phyloP scores from a whole-genome alignment of 1,140 invertebrate genomes.

The Neodiprion fabricii region DNA sequence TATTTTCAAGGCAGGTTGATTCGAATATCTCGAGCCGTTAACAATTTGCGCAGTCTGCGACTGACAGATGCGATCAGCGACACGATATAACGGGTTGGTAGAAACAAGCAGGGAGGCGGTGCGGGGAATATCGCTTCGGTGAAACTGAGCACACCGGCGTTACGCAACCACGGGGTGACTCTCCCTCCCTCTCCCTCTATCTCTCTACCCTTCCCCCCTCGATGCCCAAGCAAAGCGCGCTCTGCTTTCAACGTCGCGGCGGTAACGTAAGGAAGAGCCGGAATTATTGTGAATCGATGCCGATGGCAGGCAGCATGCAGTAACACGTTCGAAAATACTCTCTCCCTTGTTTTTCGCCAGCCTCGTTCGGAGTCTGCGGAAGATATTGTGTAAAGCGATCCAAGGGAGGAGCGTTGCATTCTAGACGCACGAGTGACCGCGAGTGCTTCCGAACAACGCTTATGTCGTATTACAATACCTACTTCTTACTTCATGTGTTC shows the following conservation, averaged over 20 bases:
- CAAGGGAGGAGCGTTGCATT: not conserved
- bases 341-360: not conserved
- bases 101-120: not conserved
- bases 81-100: not conserved
- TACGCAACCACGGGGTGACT: not conserved
- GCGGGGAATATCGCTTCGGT: not conserved
- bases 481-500: too few species aligned
- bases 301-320: not conserved
- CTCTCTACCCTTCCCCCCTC: not conserved
- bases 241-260: too few species aligned
- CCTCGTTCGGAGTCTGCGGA: not conserved
- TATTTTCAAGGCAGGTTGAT: constrained; percentile 1
- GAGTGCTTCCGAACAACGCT: not conserved
- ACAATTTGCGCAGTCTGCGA: not conserved
- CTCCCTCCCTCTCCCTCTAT: not conserved
- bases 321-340: not conserved
- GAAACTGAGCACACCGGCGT: not conserved
- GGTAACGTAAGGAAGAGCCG: too few species aligned
- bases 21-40: not conserved
- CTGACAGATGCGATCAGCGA: not conserved
- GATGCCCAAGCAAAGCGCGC: too few species aligned
- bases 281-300: not conserved
- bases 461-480: too few species aligned
- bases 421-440: not conserved
- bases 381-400: not conserved